Percentiles rank a stretch among this genome's conserved stretches.
Conservation (phyloP, 2,888 invertebrate species). For the Cryptocephalus primarius region DNA sequence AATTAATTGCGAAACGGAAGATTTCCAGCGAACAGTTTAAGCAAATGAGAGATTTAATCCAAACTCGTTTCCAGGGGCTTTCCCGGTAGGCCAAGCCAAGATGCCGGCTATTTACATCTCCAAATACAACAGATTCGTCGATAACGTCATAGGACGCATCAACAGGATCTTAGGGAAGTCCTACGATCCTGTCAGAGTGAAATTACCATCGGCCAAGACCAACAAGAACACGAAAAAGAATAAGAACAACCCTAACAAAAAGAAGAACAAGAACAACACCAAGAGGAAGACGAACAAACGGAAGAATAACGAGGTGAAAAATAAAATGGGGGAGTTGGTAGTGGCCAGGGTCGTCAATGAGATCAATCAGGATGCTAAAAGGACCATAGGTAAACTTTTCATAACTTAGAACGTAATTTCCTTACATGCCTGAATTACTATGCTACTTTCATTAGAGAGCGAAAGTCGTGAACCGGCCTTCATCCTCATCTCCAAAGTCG, state of each 20-base stretch:
- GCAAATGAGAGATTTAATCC: no score
- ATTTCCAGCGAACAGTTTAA: no score
- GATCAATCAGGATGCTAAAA: constrained; percentile 4
- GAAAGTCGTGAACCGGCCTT: constrained; percentile 30
- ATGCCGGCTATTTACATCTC: constrained; percentile 64
- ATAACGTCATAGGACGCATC: constrained; percentile 70
- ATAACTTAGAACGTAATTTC: not conserved
- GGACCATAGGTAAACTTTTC: constrained; percentile 7
- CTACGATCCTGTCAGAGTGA: constrained; percentile 78
- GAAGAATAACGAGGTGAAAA: constrained; percentile 9
- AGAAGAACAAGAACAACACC: constrained; percentile 3
- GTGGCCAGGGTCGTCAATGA: constrained; percentile 22
- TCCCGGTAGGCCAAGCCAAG: constrained; percentile 30
- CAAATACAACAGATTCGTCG: constrained; percentile 78
- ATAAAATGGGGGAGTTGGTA: constrained; percentile 34
- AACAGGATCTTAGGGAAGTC: constrained; percentile 68
- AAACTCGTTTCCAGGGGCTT: constrained; percentile 5
- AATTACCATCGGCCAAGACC: constrained; percentile 46
- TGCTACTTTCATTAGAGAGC: constrained; percentile 13
- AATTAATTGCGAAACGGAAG: no score
- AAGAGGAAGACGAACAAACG: constrained; percentile 5
- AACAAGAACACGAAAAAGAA: constrained; percentile 32
- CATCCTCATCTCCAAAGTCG: constrained; percentile 30
- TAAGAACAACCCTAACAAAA: constrained; percentile 21
- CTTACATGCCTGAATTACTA: no score